Evolutionary conservation across 2,888 invertebrate genomes (phyloP).

Genomic region (Acanthosepion pharaonis): DNA sequence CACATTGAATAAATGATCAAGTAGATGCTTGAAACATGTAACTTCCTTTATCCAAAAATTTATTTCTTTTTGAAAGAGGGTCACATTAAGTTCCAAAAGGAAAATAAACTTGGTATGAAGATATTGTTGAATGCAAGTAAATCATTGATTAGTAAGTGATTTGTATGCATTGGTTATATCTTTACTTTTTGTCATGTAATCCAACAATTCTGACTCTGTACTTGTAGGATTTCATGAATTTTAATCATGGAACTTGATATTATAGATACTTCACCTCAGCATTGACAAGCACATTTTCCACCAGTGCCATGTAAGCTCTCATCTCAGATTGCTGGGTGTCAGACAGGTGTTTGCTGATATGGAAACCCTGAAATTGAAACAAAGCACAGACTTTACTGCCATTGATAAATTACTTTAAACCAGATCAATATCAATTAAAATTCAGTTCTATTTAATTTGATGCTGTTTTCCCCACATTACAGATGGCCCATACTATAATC

Average conservation of each 20-base stretch:
- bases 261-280: slow-evolving; percentile 82
- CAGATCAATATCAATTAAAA: background rate
- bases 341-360: slow-evolving; percentile 83
- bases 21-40: too few relatives aligned
- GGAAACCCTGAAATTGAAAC: slow-evolving; percentile 78
- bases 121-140: too few relatives aligned
- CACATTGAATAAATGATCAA: too few relatives aligned
- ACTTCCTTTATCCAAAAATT: too few relatives aligned
- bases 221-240: background rate
- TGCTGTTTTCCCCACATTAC: too few relatives aligned
- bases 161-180: background rate
- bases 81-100: too few relatives aligned
- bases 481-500: too few relatives aligned
- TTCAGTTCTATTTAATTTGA: background rate
- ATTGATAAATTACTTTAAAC: background rate
- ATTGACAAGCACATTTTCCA: slow-evolving; percentile 87
- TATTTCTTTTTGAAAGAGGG: too few relatives aligned
- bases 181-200: background rate
- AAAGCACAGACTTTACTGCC: background rate
- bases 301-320: slow-evolving; percentile 92
- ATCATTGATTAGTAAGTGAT: background rate
- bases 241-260: background rate
- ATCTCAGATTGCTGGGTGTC: slow-evolving; percentile 89
- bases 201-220: slow-evolving; percentile 17
- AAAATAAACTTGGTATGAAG: too few relatives aligned